Evolutionary conservation across 1,140 invertebrate species (phyloP).

Genomic region (Latrodectus geometricus): DNA sequence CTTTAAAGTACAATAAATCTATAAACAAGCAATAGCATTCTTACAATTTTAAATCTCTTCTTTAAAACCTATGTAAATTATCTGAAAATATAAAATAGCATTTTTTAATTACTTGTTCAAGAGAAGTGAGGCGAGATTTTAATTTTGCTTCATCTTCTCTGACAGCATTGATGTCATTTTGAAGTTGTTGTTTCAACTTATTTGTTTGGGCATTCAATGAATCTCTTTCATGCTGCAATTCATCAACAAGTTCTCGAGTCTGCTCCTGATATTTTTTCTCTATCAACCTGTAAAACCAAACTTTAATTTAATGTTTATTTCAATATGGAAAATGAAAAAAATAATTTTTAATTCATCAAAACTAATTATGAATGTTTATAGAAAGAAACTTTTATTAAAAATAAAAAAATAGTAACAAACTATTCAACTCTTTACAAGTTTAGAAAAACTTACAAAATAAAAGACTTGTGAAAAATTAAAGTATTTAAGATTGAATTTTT

Average conservation of each 20-base stretch:
- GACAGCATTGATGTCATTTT: constrained; percentile 70
- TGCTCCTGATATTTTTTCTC: constrained; percentile 83
- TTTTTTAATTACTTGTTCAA: constrained; percentile 67
- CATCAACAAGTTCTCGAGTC: constrained; percentile 77
- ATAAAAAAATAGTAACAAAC: too few species aligned
- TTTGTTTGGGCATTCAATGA: constrained; percentile 71
- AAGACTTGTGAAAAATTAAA: too few species aligned
- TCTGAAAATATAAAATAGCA: too few species aligned
- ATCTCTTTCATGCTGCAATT: constrained; percentile 79
- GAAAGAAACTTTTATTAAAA: too few species aligned
- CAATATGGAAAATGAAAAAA: too few species aligned
- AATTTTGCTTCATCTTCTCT: constrained; percentile 74
- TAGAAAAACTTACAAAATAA: too few species aligned
- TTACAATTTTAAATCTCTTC: neutral
- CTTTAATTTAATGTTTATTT: neutral
- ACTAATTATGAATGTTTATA: too few species aligned
- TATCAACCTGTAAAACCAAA: constrained; percentile 70
- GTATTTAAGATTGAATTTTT: too few species aligned
- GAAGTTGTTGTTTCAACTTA: constrained; percentile 60
- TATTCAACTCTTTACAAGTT: too few species aligned
- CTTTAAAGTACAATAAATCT: too few species aligned
- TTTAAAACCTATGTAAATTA: neutral
- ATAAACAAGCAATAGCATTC: neutral
- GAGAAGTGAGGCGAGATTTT: constrained; percentile 71
- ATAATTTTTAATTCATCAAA: too few species aligned